These are phyloP conservation scores for Coelopa frigida DNA, from an alignment of 1,140 invertebrate species.

Conservation along the genomic window DNA sequence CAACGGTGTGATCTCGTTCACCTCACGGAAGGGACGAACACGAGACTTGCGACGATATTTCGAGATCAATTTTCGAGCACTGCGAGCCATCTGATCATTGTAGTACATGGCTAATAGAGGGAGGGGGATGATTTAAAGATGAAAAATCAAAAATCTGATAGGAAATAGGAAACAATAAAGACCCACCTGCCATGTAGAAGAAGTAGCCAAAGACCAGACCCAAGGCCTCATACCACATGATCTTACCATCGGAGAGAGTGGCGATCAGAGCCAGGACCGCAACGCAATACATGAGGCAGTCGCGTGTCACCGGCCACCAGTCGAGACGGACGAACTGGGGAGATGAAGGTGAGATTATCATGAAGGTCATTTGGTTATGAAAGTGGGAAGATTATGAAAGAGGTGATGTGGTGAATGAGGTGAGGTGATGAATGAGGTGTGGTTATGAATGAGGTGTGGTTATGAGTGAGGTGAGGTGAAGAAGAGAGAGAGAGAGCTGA, in stretches of 20 bases:
- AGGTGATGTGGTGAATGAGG: too few relatives aligned
- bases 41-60: conserved; percentile 2
- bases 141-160: background rate
- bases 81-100: conserved; percentile 8
- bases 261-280: conserved; percentile 72
- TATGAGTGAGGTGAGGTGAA: too few relatives aligned
- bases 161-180: too few relatives aligned
- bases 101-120: conserved; percentile 10
- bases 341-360: conserved; percentile 71
- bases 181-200: conserved; percentile 60
- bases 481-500: too few relatives aligned
- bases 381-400: too few relatives aligned
- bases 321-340: conserved; percentile 11
- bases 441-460: too few relatives aligned
- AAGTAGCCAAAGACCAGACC: conserved; percentile 64
- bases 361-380: too few relatives aligned
- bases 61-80: conserved; percentile 4
- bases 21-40: conserved; percentile 8
- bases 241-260: conserved; percentile 67
- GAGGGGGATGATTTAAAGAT: background rate
- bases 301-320: conserved; percentile 85
- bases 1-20: conserved; percentile 15
- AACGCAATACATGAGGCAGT: conserved; percentile 75
- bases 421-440: too few relatives aligned
- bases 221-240: conserved; percentile 75